Conservation (phyloP, 1,140 invertebrate genomes). For the Drosophila suzukii region DNA sequence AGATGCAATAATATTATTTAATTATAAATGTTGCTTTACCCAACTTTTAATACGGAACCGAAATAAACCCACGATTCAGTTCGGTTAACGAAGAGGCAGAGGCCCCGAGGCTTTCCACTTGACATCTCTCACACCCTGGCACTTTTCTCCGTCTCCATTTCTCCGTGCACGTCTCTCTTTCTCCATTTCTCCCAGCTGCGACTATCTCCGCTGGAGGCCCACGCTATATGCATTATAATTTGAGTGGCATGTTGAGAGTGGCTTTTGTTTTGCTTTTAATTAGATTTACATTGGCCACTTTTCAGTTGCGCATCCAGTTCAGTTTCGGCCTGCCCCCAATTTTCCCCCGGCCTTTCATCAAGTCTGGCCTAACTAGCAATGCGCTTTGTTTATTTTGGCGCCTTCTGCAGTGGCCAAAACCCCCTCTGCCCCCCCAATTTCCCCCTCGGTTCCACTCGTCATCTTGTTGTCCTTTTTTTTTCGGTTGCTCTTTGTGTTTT, state of each 20-base stretch:
- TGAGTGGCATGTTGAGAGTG: slow-evolving; percentile 79
- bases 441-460: background rate
- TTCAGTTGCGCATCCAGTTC: slow-evolving; percentile 67
- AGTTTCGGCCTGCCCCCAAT: slow-evolving; percentile 21
- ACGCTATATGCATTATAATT: slow-evolving; percentile 75
- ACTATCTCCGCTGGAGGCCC: slow-evolving; percentile 18
- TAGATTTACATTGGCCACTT: slow-evolving; percentile 82
- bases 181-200: background rate
- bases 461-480: slow-evolving; percentile 15
- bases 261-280: slow-evolving; percentile 82
- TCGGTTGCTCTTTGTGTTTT: slow-evolving; percentile 39
- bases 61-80: slow-evolving; percentile 17
- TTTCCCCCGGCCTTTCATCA: slow-evolving; percentile 45
- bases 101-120: slow-evolving; percentile 38
- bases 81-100: slow-evolving; percentile 26
- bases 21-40: background rate
- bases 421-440: background rate
- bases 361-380: slow-evolving; percentile 65
- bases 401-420: slow-evolving; percentile 58
- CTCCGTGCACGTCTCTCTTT: background rate
- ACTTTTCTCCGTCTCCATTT: slow-evolving; percentile 1
- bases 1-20: no score
- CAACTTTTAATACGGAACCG: background rate
- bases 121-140: slow-evolving; percentile 28
- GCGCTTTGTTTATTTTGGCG: slow-evolving; percentile 80